Conservation (phyloP, 2,888 invertebrate genomes). For the Petrolisthes manimaculis region DNA sequence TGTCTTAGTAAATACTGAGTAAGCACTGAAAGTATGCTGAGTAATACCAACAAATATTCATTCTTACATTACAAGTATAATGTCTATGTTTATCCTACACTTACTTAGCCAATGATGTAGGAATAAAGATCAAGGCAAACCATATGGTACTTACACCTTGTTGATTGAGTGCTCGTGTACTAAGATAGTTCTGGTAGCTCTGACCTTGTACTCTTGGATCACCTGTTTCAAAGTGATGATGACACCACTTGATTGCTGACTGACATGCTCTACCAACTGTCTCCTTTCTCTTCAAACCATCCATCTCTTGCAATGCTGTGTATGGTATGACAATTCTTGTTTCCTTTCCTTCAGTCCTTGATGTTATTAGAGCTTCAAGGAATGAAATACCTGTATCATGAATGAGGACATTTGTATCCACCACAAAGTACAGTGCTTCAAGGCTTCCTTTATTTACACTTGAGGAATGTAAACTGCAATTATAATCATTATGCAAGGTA, state of each 20-base stretch:
- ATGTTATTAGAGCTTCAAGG: constrained; percentile 16
- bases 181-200: constrained; percentile 37
- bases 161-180: background rate
- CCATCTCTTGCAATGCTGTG: constrained; percentile 45
- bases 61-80: too few species aligned
- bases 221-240: constrained; percentile 32
- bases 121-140: too few species aligned
- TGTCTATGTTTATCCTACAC: too few species aligned
- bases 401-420: constrained; percentile 54
- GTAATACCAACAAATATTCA: too few species aligned
- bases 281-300: constrained; percentile 41
- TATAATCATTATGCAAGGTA: background rate
- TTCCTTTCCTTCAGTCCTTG: background rate
- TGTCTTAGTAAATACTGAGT: too few species aligned
- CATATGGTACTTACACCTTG: constrained; percentile 27
- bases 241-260: constrained; percentile 48
- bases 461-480: background rate
- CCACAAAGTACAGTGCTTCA: constrained; percentile 35
- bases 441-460: constrained; percentile 10
- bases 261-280: constrained; percentile 42
- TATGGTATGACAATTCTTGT: constrained; percentile 38
- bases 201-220: constrained; percentile 46
- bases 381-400: constrained; percentile 13
- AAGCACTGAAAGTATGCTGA: too few species aligned
- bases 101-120: too few species aligned